Conservation (phyloP, 1,140 invertebrate species). For the Drosophila pachea region DNA sequence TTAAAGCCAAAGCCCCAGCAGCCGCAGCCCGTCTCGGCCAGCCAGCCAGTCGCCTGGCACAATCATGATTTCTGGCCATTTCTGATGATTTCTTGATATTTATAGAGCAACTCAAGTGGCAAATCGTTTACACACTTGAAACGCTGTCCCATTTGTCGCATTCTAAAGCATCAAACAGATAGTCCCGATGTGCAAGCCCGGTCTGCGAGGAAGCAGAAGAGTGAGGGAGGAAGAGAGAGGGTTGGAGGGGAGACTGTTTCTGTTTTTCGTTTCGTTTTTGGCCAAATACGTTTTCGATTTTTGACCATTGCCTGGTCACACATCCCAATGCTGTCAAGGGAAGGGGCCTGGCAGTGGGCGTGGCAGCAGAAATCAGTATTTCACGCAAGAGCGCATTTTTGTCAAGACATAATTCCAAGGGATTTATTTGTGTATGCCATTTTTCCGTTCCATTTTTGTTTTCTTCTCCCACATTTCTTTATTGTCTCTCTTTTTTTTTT, state of each 20-base stretch:
- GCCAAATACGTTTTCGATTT: slow-evolving; percentile 69
- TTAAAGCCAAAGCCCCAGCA: slow-evolving; percentile 34
- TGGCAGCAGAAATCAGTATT: slow-evolving; percentile 65
- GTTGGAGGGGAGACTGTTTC: slow-evolving; percentile 57
- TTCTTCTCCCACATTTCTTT: neutral
- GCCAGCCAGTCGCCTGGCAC: slow-evolving; percentile 2
- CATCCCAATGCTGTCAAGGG: slow-evolving; percentile 32
- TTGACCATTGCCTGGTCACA: slow-evolving; percentile 63
- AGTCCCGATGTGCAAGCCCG: slow-evolving; percentile 16
- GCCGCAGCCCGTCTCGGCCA: neutral
- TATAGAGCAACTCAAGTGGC: slow-evolving; percentile 76
- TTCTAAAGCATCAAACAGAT: slow-evolving; percentile 50
- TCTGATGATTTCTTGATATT: slow-evolving; percentile 73
- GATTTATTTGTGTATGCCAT: slow-evolving; percentile 75
- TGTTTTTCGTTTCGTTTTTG: slow-evolving; percentile 44
- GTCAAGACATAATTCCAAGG: slow-evolving; percentile 75
- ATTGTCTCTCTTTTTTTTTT: slow-evolving; percentile 13
- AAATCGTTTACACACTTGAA: slow-evolving; percentile 78
- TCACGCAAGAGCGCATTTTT: slow-evolving; percentile 75
- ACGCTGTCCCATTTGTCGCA: slow-evolving; percentile 69
- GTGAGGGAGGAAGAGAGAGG: slow-evolving; percentile 13
- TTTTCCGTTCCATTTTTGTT: slow-evolving; percentile 25
- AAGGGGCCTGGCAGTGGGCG: neutral
- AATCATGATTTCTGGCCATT: slow-evolving; percentile 38
- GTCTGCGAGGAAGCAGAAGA: too few species aligned